A percentile compares a stretch with the other conserved stretches of the same genome.
phyloP scores from a whole-genome alignment of 1,140 invertebrate genomes.

The Phenacoccus solenopsis region DNA sequence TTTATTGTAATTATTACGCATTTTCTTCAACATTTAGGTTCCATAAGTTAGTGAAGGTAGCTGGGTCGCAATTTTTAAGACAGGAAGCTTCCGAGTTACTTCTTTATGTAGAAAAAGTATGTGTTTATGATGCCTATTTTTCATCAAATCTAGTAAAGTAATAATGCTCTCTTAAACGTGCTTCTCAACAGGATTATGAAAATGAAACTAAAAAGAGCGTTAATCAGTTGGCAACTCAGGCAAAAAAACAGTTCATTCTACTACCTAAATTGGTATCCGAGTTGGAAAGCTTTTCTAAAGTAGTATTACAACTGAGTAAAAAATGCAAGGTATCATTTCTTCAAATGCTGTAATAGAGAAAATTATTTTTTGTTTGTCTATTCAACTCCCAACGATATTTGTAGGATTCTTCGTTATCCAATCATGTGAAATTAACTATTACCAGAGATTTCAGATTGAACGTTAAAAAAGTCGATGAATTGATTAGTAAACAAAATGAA shows the following conservation, averaged over 20 bases:
- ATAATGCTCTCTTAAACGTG: too few relatives aligned
- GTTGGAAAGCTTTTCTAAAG: slow-evolving; percentile 28
- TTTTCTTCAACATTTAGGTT: slow-evolving; percentile 22
- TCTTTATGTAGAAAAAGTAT: slow-evolving; percentile 1
- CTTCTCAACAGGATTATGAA: slow-evolving; percentile 29
- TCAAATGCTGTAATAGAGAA: background rate
- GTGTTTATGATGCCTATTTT: background rate
- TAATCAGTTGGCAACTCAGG: slow-evolving; percentile 22
- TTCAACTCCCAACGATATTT: background rate
- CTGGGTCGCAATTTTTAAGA: slow-evolving; percentile 25
- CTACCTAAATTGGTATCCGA: slow-evolving; percentile 27
- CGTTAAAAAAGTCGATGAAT: slow-evolving; percentile 26
- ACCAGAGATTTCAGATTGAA: slow-evolving; percentile 28
- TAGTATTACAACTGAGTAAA: slow-evolving; percentile 25
- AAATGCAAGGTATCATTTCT: slow-evolving; percentile 25
- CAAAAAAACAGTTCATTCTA: slow-evolving; percentile 26
- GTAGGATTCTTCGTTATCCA: slow-evolving; percentile 25
- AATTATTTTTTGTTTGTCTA: background rate
- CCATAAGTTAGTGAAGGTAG: slow-evolving; percentile 27
- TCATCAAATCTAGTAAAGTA: too few relatives aligned
- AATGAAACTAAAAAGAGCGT: slow-evolving; percentile 23
- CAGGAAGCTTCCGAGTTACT: slow-evolving; percentile 22
- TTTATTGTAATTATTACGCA: background rate
- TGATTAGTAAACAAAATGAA: slow-evolving; percentile 25
- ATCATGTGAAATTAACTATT: slow-evolving; percentile 26